A percentile compares a stretch with the other conserved stretches of the same genome.
These are phyloP conservation scores for Pterocles orientalis DNA, from an alignment of 2,113 vertebrate species.

Conservation along the genomic window DNA sequence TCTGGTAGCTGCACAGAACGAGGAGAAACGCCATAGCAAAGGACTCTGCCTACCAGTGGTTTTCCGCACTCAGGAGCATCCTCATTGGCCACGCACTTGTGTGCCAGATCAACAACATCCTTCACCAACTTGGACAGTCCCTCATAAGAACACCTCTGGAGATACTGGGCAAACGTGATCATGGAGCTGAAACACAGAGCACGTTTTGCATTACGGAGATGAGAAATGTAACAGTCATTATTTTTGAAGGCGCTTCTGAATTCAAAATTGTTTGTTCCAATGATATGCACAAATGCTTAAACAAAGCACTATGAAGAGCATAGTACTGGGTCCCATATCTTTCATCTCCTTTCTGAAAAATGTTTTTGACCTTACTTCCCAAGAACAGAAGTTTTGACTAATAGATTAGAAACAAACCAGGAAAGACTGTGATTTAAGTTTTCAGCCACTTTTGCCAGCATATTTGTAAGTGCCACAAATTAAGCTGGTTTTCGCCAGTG, in stretches of 20 bases:
- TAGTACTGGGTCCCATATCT: neutral
- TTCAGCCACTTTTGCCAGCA: neutral
- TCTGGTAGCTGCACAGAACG: rapidly evolving
- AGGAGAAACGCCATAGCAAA: neutral
- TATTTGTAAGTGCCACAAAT: neutral
- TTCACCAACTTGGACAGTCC: conserved; percentile 40
- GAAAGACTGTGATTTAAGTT: neutral
- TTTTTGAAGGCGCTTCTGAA: neutral
- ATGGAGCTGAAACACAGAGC: conserved; percentile 63
- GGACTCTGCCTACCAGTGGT: conserved; percentile 60
- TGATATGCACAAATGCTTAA: neutral
- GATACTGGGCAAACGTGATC: conserved; percentile 71
- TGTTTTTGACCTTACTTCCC: neutral
- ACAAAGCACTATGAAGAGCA: neutral
- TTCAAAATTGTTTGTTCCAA: neutral
- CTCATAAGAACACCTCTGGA: conserved; percentile 65
- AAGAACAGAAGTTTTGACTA: neutral
- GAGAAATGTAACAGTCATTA: neutral
- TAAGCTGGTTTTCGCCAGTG: neutral
- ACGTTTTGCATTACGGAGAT: neutral
- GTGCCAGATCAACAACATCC: conserved; percentile 64
- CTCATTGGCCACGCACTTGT: conserved; percentile 61
- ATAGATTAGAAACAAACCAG: neutral
- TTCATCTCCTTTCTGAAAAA: neutral
- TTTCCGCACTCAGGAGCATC: conserved; percentile 52